phyloP scores from a whole-genome alignment of 1,140 invertebrate genomes.

The Lasioglossum albipes region DNA sequence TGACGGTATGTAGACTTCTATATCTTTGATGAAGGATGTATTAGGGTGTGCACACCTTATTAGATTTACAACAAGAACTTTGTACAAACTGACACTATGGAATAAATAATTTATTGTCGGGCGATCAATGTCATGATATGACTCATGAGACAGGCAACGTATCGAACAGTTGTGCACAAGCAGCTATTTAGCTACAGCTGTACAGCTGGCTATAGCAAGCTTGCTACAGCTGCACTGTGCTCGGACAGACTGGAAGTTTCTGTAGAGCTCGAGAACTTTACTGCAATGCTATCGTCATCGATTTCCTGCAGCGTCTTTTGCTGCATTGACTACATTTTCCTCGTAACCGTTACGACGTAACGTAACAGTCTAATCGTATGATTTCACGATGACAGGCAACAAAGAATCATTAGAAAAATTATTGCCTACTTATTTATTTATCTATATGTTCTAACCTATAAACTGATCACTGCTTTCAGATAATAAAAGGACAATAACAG shows the following conservation, averaged over 20 bases:
- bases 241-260: conserved; percentile 3
- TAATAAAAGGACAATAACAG: background rate
- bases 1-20: too few species aligned
- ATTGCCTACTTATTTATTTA: too few species aligned
- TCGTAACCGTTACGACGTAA: too few species aligned
- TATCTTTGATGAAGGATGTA: too few species aligned
- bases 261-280: conserved; percentile 8
- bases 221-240: background rate
- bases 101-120: background rate
- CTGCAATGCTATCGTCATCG: conserved; percentile 29
- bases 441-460: background rate
- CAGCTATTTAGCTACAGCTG: too few species aligned
- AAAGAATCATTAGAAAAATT: background rate
- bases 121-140: background rate
- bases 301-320: conserved; percentile 13
- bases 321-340: background rate
- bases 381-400: background rate
- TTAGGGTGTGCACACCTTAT: too few species aligned
- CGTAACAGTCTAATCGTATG: background rate
- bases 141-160: background rate
- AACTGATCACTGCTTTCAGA: background rate
- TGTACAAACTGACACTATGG: background rate
- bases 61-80: background rate
- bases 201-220: too few species aligned
- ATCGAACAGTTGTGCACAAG: background rate